Evolutionary conservation across 2,888 invertebrate genomes (phyloP).

Genomic region (Callimorpha dominula): DNA sequence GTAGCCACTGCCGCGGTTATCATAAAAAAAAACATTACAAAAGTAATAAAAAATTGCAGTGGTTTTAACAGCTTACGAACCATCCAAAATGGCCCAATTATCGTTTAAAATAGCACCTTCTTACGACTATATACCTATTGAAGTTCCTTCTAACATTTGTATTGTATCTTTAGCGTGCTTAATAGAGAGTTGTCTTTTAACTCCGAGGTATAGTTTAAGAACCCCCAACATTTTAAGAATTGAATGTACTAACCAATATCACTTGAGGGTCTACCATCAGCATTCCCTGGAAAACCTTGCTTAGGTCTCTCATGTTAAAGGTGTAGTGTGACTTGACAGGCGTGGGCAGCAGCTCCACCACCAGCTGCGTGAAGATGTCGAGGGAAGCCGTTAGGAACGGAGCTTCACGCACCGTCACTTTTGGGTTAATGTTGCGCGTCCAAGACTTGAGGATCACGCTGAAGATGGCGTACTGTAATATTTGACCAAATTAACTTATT

Average conservation of each 20-base stretch:
- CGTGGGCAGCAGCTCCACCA: constrained; percentile 92
- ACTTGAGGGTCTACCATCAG: constrained; percentile 89
- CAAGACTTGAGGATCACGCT: constrained; percentile 90
- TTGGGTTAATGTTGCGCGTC: constrained; percentile 78
- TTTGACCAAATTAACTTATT: no score
- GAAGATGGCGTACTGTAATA: constrained; percentile 85
- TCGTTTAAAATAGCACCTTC: no score
- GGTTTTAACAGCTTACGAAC: no score
- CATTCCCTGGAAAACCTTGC: constrained; percentile 94
- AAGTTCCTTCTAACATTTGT: no score
- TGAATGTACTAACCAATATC: constrained; percentile 82
- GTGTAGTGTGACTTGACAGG: constrained; percentile 96
- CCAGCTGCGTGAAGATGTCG: constrained; percentile 89
- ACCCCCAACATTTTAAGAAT: not conserved
- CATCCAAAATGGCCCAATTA: no score
- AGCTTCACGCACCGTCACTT: constrained; percentile 67
- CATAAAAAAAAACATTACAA: no score
- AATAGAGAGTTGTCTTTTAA: no score
- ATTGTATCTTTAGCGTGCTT: no score
- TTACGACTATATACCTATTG: no score
- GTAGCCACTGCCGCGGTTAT: no score
- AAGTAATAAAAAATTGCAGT: no score
- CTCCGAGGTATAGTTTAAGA: no score
- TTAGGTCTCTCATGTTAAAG: constrained; percentile 95
- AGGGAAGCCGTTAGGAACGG: constrained; percentile 89